Conservation (phyloP, 2,113 vertebrate genomes). For the Ranitomeya variabilis region DNA sequence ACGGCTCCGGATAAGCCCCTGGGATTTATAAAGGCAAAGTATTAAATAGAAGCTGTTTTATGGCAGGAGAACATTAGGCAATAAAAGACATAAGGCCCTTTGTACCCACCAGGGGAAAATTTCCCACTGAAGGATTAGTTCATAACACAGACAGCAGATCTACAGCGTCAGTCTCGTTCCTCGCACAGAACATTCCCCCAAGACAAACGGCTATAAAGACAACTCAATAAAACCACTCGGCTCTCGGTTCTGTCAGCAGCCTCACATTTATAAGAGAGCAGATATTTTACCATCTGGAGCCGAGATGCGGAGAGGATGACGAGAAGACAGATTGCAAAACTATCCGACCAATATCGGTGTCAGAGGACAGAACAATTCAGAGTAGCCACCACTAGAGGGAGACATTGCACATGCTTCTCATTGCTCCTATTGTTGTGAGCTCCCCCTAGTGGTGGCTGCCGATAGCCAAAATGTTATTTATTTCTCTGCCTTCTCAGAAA, state of each 20-base stretch:
- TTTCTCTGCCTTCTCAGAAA: too few species aligned
- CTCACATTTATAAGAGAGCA: neutral
- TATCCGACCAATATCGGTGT: neutral
- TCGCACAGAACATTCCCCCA: slow-evolving; percentile 9
- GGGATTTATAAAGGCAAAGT: slow-evolving; percentile 21
- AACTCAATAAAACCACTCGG: slow-evolving; percentile 26
- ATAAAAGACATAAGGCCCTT: slow-evolving; percentile 2
- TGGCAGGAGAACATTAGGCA: slow-evolving; percentile 23
- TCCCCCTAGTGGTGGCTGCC: neutral
- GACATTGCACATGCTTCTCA: neutral
- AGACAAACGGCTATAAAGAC: slow-evolving; percentile 25
- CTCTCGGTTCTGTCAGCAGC: neutral
- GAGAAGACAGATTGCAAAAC: neutral
- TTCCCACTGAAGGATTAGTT: slow-evolving; percentile 18
- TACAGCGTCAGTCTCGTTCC: neutral
- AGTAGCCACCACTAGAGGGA: neutral
- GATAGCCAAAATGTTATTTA: neutral
- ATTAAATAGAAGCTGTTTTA: slow-evolving; percentile 30
- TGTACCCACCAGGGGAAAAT: slow-evolving; percentile 4
- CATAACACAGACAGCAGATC: slow-evolving; percentile 25
- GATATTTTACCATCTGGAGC: neutral
- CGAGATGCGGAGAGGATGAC: neutral
- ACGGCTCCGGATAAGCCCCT: neutral
- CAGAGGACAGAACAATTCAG: neutral
- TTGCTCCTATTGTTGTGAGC: neutral